phyloP scores from a whole-genome alignment of 2,113 vertebrate species.

The Harpagus bidentatus region DNA sequence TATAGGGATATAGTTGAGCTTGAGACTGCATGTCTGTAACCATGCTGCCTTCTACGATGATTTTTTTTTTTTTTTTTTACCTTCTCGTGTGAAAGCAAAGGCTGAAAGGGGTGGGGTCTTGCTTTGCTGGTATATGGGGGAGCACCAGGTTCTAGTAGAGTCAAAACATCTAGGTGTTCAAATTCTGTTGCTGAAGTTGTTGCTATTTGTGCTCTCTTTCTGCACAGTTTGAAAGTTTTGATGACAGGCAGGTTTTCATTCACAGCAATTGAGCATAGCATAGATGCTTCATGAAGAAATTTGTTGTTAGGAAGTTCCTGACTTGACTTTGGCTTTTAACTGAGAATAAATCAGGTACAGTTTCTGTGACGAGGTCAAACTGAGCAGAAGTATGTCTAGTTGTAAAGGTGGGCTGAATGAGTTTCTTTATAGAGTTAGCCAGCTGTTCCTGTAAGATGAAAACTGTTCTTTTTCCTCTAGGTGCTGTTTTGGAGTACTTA shows the following conservation, averaged over 20 bases:
- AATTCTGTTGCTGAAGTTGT: background rate
- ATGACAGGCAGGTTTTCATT: background rate
- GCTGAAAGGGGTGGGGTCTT: background rate
- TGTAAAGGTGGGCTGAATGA: background rate
- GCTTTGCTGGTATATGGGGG: accelerated
- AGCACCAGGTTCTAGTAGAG: background rate
- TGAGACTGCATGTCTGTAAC: background rate
- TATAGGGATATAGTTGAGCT: background rate
- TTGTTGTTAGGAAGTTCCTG: background rate
- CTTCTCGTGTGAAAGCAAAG: background rate
- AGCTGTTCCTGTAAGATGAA: background rate
- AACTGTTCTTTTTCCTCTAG: background rate
- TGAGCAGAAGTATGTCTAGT: background rate
- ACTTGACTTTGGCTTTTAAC: background rate
- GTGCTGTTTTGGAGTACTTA: background rate
- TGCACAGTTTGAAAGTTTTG: background rate
- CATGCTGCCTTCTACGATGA: background rate
- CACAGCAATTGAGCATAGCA: background rate
- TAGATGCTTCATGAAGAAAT: background rate
- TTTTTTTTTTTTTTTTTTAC: background rate
- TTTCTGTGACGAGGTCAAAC: background rate
- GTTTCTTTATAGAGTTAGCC: background rate
- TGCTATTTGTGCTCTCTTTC: background rate
- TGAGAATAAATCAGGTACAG: background rate
- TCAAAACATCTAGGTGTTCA: accelerated